Base-by-base conservation (phyloP, 2,113 vertebrate genomes). In the Sturnus vulgaris region DNA sequence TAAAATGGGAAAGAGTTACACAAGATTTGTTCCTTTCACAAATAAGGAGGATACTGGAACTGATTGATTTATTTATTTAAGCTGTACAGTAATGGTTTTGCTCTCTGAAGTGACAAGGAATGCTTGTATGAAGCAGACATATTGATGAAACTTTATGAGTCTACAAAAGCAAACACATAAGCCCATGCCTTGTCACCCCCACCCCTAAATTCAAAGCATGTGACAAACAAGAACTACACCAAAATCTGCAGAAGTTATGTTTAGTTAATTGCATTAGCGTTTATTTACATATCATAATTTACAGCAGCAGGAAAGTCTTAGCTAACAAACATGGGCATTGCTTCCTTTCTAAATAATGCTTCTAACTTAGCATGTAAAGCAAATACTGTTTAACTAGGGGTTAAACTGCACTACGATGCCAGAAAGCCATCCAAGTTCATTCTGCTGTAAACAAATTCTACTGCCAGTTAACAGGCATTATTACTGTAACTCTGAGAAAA, bases 191-290 rank as follows among this genome's bases (percentile, higher is more conserved):
- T 96, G 92, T 91, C 88, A 93, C 35, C 9, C 55, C 25, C 39
- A 86, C 71, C 52, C 68, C 73, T 94, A 97, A 97, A 98, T 93
- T 78, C 71, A 97, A 97, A 96, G 96, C 96, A 97, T 33, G 86
- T 97, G 96, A 84, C 64, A 68, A 39, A 55, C 16, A 95, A 86
- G 64, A 79, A 72, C 50, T 88, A 42, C 15, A 82, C 69, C 61
- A 83, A 94, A 95, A 76, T 84, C 52, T 86, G 93, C 15, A 30
- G 93, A 94, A 91, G 71, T 91, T 65, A 40, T 66, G 37, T 87
- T 93, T 92, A 79, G 39, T 78, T 91, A 95, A 95, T 96, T 88
- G 24, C 12, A 68, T 64, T 77, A 44, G 21, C 95, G 15, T 91
- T 91, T 83, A 94, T 93, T 90, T 93, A 82, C 72, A 75, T 52